Base-by-base conservation (phyloP, 2,888 invertebrate species). In the Myathropa florea region DNA sequence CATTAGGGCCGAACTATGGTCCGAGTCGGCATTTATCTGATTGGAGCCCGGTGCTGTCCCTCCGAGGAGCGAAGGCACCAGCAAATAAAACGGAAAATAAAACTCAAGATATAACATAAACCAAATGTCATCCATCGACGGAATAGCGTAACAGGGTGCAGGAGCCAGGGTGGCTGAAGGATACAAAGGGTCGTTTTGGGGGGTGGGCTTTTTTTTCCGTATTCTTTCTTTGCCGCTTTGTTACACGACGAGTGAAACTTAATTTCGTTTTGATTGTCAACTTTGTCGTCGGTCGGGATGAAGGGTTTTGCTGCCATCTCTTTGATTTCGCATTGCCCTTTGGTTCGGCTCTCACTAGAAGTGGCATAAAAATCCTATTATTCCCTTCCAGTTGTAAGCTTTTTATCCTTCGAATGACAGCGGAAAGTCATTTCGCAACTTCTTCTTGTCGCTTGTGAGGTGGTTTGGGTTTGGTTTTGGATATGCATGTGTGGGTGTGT, bases 291-390 rank as follows among this genome's bases (percentile, higher is more conserved):
- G 10, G 26, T 2, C 4, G 18, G 18, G 18, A n/a, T 4, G 46
- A 46, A 46, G 46, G 46, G 55, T 24, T 65, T 30, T 28, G 30
- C 53, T 61, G 55, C 53, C 46, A 26, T 57, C 24, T 21, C 7
- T 65, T 63, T 82, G 14, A 18, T 72, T 4, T 61, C 53, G 33
- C n/a, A 46, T 57, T 79, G 71, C 63, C 65, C 39, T 82, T 82
- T 82, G 59, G 60, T 53, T 14, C 39, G 30, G 24, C 24, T 63
- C 75, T 60, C 73, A 59, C 61, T 55, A 63, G 67, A 87, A 87
- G 83, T 87, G 87, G 88, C 87, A 88, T 88, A 88, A 88, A 88
- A 88, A 88, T 88, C 88, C 88, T 88, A 88, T 88, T 88, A 88
- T 88, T 88, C 83, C 84, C 80, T 87, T 82, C 87, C 83, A 85